Conservation (phyloP, 2,888 invertebrate genomes). For the Harpalus rufipes region DNA sequence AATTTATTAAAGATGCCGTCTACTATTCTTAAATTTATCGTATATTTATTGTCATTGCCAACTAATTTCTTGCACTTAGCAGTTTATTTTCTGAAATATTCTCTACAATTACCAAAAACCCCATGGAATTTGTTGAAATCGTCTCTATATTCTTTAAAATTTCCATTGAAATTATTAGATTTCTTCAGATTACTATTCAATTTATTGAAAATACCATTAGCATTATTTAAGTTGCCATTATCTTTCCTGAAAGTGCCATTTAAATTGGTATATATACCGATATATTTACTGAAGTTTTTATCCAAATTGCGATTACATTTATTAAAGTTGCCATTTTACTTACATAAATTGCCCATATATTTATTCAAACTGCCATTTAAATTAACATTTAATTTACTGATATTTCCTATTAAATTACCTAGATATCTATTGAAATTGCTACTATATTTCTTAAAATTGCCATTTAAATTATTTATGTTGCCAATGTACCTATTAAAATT, state of each 20-base stretch:
- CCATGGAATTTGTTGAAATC: background rate
- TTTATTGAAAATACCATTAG: background rate
- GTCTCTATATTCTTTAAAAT: no score
- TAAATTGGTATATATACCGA: no score
- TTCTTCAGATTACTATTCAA: background rate
- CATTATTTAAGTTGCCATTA: no score
- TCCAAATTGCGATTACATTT: background rate
- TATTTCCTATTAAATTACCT: background rate
- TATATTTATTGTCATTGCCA: no score
- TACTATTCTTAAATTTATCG: background rate
- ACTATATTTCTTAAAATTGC: background rate
- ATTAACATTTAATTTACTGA: background rate
- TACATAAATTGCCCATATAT: background rate
- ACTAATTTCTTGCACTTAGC: background rate
- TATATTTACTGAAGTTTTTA: no score
- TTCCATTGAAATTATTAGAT: conserved; percentile 6
- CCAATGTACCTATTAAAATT: background rate
- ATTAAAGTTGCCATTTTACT: background rate
- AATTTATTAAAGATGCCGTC: background rate
- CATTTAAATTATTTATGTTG: conserved; percentile 1
- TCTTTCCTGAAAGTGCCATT: no score
- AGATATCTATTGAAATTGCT: background rate
- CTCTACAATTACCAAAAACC: background rate
- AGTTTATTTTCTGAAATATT: background rate
- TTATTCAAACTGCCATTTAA: background rate